Percentiles rank a stretch among this genome's conserved stretches.
phyloP scores from a whole-genome alignment of 2,113 vertebrate species.

The Siphamia tubifer region DNA sequence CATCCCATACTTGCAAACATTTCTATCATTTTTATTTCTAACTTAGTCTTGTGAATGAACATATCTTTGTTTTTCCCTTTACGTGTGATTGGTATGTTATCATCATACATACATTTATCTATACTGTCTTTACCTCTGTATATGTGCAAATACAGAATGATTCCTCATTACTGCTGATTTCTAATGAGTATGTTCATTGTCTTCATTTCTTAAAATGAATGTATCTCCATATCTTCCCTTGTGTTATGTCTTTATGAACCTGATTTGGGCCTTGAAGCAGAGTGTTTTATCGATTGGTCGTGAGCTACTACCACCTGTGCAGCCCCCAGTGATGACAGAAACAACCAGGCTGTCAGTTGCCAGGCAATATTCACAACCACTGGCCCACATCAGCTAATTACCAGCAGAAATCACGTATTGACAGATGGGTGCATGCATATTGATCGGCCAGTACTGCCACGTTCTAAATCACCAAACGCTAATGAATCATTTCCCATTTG shows the following conservation, averaged over 20 bases:
- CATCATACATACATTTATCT: no score
- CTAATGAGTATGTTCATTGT: no score
- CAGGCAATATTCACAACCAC: conserved; percentile 77
- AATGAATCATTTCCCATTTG: conserved; percentile 77
- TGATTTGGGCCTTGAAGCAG: conserved; percentile 58
- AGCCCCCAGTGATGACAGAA: conserved; percentile 68
- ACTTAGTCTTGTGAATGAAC: no score
- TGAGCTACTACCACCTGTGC: conserved; percentile 71
- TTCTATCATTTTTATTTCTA: no score
- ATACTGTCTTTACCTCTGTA: no score
- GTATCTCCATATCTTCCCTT: conserved; percentile 24
- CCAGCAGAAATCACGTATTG: conserved; percentile 80
- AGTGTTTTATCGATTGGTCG: conserved; percentile 53
- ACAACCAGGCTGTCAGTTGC: conserved; percentile 76
- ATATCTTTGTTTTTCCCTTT: no score
- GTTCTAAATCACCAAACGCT: conserved; percentile 77
- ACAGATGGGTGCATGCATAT: conserved; percentile 78
- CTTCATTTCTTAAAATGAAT: neutral
- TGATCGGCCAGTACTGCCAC: conserved; percentile 73
- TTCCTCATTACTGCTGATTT: no score
- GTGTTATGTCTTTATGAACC: conserved; percentile 55
- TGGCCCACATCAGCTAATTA: conserved; percentile 82
- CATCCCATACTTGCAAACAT: no score
- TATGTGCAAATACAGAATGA: no score
- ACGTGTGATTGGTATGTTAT: no score